Percentiles rank a stretch among this genome's conserved stretches.
Conservation (phyloP, 1,140 invertebrate genomes). For the Drosophila dunni region DNA sequence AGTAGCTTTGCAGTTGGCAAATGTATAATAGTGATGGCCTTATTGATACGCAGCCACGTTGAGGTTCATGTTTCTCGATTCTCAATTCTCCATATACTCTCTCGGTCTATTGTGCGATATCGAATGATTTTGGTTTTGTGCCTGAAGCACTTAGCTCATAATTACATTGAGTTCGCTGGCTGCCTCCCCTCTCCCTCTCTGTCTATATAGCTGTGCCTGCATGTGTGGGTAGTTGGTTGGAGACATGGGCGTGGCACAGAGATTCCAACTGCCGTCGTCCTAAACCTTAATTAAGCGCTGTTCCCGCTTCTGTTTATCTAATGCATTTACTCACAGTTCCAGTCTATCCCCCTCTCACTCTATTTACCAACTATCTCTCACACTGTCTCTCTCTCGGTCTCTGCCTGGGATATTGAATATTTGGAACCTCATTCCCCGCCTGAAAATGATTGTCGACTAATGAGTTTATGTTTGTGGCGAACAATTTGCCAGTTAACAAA, state of each 20-base stretch:
- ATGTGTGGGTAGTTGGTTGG: neutral
- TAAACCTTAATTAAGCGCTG: slow-evolving; percentile 53
- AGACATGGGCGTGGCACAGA: slow-evolving; percentile 15
- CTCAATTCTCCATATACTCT: neutral
- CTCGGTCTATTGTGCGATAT: slow-evolving; percentile 33
- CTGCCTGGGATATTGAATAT: slow-evolving; percentile 46
- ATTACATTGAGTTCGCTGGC: slow-evolving; percentile 42
- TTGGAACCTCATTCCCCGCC: slow-evolving; percentile 4
- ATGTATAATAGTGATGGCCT: slow-evolving; percentile 41
- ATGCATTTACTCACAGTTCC: slow-evolving; percentile 13
- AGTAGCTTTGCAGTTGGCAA: slow-evolving; percentile 15
- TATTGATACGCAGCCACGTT: slow-evolving; percentile 38
- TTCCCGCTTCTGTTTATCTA: slow-evolving; percentile 17
- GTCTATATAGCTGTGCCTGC: neutral
- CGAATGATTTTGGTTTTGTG: slow-evolving; percentile 32
- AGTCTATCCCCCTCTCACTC: neutral
- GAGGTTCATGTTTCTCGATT: slow-evolving; percentile 20
- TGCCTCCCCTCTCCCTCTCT: neutral
- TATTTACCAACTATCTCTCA: neutral
- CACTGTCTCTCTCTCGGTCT: neutral
- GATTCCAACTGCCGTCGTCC: slow-evolving; percentile 22
- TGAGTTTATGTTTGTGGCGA: slow-evolving; percentile 51
- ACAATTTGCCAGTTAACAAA: slow-evolving; percentile 42
- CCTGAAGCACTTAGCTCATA: slow-evolving; percentile 52
- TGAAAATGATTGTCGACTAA: slow-evolving; percentile 42